Conservation (phyloP, 2,113 vertebrate species). For the Gnathonemus echidnorhynchus region DNA sequence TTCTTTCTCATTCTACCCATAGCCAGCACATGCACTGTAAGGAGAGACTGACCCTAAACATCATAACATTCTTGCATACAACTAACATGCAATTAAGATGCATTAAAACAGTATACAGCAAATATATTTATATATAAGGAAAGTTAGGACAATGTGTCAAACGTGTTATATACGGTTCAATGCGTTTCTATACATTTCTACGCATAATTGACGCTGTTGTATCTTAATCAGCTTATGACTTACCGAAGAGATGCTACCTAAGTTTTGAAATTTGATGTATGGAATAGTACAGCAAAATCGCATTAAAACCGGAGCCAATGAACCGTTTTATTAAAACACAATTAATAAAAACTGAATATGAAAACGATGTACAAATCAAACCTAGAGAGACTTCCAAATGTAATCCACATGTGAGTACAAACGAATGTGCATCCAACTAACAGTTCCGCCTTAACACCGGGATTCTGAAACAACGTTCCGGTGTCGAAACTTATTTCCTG, state of each 20-base stretch:
- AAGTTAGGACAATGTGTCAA: neutral
- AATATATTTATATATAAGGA: neutral
- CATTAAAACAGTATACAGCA: neutral
- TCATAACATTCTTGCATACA: neutral
- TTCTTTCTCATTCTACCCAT: slow-evolving; percentile 76
- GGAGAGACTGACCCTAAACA: neutral
- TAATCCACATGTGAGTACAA: slow-evolving; percentile 53
- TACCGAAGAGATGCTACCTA: neutral
- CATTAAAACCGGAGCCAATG: neutral
- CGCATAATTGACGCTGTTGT: neutral
- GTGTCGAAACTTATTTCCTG: neutral
- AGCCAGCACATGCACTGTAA: neutral
- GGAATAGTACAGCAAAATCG: neutral
- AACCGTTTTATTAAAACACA: neutral
- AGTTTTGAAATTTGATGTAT: neutral
- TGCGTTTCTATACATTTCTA: neutral
- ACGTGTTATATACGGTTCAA: neutral
- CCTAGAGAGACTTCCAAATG: neutral
- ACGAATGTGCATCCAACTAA: slow-evolving; percentile 29
- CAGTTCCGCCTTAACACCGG: slow-evolving; percentile 19
- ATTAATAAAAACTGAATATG: neutral
- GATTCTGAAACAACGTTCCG: slow-evolving; percentile 39
- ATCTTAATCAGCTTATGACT: neutral
- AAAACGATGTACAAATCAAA: neutral
- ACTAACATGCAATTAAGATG: neutral